A percentile compares a stretch with the other conserved stretches of the same genome.
Conservation (phyloP, 2,888 invertebrate species). For the Chloroclysta siterata region DNA sequence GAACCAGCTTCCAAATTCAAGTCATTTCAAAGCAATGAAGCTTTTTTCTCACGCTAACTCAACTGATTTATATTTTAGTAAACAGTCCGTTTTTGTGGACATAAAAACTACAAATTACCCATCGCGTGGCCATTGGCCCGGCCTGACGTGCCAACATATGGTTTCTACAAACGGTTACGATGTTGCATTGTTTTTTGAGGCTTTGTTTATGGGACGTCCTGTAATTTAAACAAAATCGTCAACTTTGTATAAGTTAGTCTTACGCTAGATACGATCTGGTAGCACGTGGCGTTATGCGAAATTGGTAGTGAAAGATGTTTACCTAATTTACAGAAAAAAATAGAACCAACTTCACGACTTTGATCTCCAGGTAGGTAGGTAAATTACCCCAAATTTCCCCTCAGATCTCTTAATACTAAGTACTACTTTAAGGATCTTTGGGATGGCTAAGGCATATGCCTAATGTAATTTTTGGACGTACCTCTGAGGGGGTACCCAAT, state of each 20-base stretch:
- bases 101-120: slow-evolving; percentile 33
- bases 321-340: too few relatives aligned
- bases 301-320: too few relatives aligned
- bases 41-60: slow-evolving; percentile 39
- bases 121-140: slow-evolving; percentile 42
- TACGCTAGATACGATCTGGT: too few relatives aligned
- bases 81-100: slow-evolving; percentile 41
- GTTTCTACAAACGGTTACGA: slow-evolving; percentile 14
- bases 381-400: too few relatives aligned
- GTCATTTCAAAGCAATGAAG: slow-evolving; percentile 16
- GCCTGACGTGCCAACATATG: slow-evolving; percentile 43
- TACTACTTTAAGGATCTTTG: too few relatives aligned
- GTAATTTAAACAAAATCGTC: slow-evolving; percentile 4
- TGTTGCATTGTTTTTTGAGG: slow-evolving; percentile 2
- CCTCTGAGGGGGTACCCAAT: too few relatives aligned
- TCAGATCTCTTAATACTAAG: too few relatives aligned
- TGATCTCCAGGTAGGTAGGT: too few relatives aligned
- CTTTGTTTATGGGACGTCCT: slow-evolving; percentile 7
- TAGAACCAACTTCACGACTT: too few relatives aligned
- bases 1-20: background rate
- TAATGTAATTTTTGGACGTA: too few relatives aligned
- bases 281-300: too few relatives aligned
- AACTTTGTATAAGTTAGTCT: background rate
- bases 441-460: too few relatives aligned
- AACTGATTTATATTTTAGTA: slow-evolving; percentile 39